Evolutionary conservation across 1,140 invertebrate genomes (phyloP), one percentile per base, ranked within the genome.

Genomic region (Orchesella cincta): DNA sequence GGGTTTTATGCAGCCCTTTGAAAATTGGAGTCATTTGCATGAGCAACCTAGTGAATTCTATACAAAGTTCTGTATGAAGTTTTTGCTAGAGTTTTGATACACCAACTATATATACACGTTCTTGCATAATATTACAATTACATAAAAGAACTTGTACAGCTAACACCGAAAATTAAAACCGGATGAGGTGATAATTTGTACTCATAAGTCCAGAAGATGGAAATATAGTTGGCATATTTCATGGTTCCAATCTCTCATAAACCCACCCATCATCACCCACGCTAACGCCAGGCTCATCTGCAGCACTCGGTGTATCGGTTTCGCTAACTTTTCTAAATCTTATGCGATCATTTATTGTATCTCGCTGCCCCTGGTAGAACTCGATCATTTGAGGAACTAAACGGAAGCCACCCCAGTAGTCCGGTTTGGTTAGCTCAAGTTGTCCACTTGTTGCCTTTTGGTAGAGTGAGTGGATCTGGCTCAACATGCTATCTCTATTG

Each of bases 311-410:
- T n/a, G 23, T 16, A 12, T 67, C 31, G 5, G 23, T 14, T 16
- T 2, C 8, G 29, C 1, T 31, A 29, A 67, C 29, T 31, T 31
- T 29, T 14, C 8, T 14, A 23, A 67, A 67, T 29, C 62, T 26
- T 5, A 67, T 67, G 2, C 62, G 26, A 33, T 29, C 62, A 29
- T 67, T 67, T 12, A 67, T 67, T 29, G 62, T n/a, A n/a, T 67
- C 62, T 5, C 62, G 62, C 33, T 67, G 62, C 26, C 62, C 62
- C 31, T 67, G 28, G 62, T 67, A 67, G 23, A 67, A 67, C 33
- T 67, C 62, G 2, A 67, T 67, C 62, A 67, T 67, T 67, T 67
- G 3, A 29, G 62, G 62, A 31, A 67, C 31, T 1, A 67, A n/a
- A 29, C 62, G 62, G n/a, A 8, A 67, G 2, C 62, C 62, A 5